Evolutionary conservation across 2,797 vertebrate genomes (phyloP).

Genomic region (Spatula versicolor): DNA sequence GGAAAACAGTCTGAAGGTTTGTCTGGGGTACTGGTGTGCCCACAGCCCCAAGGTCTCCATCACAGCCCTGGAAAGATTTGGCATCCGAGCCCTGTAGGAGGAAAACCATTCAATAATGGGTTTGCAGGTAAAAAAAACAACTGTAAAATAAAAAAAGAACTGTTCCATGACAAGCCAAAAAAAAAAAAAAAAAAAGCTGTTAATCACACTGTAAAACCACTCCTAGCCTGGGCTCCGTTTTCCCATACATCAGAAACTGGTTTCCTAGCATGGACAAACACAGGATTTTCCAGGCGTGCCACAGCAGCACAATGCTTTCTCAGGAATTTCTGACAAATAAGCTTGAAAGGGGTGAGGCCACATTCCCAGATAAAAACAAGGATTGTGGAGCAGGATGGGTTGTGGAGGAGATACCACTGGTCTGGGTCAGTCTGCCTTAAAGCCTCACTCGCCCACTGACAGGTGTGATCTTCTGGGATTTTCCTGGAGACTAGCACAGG

Average conservation of each 20-base stretch:
- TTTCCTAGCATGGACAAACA: not conserved
- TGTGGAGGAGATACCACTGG: not conserved
- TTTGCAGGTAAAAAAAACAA: not conserved
- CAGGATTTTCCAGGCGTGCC: not conserved
- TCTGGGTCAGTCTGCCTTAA: not conserved
- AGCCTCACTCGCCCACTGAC: not conserved
- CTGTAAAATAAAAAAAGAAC: not conserved
- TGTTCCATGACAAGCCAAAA: not conserved
- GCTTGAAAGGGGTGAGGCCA: not conserved
- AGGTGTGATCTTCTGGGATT: not conserved
- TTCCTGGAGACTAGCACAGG: not conserved
- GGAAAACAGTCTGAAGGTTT: not conserved
- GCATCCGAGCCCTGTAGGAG: not conserved
- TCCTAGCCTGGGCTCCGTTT: not conserved
- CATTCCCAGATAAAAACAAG: not conserved
- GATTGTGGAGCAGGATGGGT: not conserved
- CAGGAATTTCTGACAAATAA: not conserved
- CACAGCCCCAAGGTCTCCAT: not conserved
- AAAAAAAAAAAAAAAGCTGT: not conserved
- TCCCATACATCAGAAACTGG: not conserved
- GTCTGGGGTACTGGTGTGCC: not conserved
- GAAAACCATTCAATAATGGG: not conserved
- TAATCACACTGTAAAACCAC: not conserved
- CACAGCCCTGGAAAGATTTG: not conserved
- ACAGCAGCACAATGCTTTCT: not conserved